Percentiles rank a stretch among this genome's conserved stretches.
phyloP scores from a whole-genome alignment of 2,888 invertebrate genomes.

The Anodontia alba region DNA sequence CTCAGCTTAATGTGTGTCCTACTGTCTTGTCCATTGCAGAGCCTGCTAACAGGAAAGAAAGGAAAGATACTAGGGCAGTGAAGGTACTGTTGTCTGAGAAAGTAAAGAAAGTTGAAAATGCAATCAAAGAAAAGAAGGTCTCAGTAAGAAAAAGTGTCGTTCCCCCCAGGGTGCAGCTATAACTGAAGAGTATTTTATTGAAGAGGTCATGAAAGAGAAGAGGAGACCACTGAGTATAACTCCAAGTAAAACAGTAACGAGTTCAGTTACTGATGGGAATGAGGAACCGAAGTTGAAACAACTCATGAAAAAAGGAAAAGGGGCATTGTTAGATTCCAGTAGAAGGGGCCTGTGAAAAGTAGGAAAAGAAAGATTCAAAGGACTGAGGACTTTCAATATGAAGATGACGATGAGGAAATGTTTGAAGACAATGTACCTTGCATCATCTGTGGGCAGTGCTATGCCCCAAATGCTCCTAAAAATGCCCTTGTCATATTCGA shows the following conservation, averaged over 20 bases:
- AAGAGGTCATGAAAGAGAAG: not conserved
- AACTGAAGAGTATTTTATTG: not conserved
- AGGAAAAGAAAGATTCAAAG: not conserved
- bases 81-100: no score
- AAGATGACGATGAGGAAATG: not conserved
- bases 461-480: not conserved
- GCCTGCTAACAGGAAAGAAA: no score
- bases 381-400: no score
- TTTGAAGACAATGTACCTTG: not conserved
- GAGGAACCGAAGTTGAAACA: not conserved
- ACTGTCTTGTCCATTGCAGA: no score
- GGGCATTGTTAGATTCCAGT: not conserved
- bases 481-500: not conserved
- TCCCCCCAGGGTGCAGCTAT: not conserved
- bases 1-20: not conserved
- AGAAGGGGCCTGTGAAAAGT: not conserved
- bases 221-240: not conserved
- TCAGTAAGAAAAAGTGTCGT: not conserved
- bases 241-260: not conserved
- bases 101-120: no score
- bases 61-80: no score
- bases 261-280: not conserved
- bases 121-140: no score
- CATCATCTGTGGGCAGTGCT: not conserved
- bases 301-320: no score